Evolutionary conservation across 2,888 invertebrate species (phyloP), one percentile per base, ranked within the genome.

Genomic region (Dicycla oo): DNA sequence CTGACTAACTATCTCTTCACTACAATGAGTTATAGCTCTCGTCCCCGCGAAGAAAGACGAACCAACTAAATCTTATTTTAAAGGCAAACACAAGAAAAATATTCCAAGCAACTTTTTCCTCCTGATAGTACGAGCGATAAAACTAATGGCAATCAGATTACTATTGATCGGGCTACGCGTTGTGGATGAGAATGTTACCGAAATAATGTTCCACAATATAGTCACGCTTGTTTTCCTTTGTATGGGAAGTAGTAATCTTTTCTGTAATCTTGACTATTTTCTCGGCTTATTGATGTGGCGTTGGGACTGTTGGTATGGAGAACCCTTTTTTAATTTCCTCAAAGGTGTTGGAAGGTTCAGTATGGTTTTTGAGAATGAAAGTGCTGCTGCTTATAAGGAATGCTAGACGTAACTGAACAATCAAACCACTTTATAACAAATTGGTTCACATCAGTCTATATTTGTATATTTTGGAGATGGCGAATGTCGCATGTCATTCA

Each of bases 131-230:
- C 70, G 23, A 58, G 49, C 78, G 82, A 82, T 82, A 84, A 78
- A 84, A 81, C 82, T 82, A 82, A 82, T 82, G 84, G 75, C 82
- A 84, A 84, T 81, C 73, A 84, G 82, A 83, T 83, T 83, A 83
- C 82, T 81, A 84, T 83, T 84, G 82, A 83, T 83, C 82, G 84
- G 26, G 72, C 43, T 53, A 63, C 67, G 72, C 81, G 78, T 77
- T 38, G 62, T 69, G 69, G 69, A 66, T 77, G 61, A 49, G 67
- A 72, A 81, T 81, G 74, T 72, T 83, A 74, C 72, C 73, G 56
- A 77, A 77, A 84, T 83, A 64, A 80, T 80, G 75, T 83, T 67
- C 65, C 45, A 61, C 73, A 45, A 78, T 73, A 78, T 69, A 81
- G 56, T 69, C 68, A 69, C 64, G 82, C 57, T 62, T 73, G 78